phyloP scores from a whole-genome alignment of 2,888 invertebrate species.

The Poecilus cupreus region DNA sequence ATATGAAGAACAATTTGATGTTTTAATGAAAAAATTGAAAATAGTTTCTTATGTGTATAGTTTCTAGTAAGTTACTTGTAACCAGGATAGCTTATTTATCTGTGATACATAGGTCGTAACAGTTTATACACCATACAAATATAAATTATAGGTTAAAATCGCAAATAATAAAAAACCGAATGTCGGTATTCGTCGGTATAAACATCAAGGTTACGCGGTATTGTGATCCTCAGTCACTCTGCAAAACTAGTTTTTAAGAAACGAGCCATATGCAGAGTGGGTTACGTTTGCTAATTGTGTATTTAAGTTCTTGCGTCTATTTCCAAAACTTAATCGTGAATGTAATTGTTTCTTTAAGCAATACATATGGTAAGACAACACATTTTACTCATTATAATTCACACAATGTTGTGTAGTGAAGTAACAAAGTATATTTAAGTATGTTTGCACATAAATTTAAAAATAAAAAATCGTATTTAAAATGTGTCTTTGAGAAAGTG shows the following conservation, averaged over 20 bases:
- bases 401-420: conserved; percentile 54
- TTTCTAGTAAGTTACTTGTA: conserved; percentile 26
- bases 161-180: conserved; percentile 42
- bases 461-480: conserved; percentile 55
- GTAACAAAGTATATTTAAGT: conserved; percentile 56
- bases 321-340: conserved; percentile 39
- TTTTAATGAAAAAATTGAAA: too few species aligned
- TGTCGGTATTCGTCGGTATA: conserved; percentile 42
- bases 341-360: conserved; percentile 52
- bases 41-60: too few species aligned
- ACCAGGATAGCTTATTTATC: conserved; percentile 56
- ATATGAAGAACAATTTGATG: too few species aligned
- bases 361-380: conserved; percentile 47
- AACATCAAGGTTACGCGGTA: conserved; percentile 59
- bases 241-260: conserved; percentile 47
- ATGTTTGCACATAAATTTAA: conserved; percentile 58
- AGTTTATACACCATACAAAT: conserved; percentile 58
- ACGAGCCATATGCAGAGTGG: conserved; percentile 49
- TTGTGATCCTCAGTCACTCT: conserved; percentile 64
- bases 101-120: conserved; percentile 59
- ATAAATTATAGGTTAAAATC: conserved; percentile 58
- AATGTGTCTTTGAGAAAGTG: conserved; percentile 60
- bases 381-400: conserved; percentile 52
- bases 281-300: conserved; percentile 42
- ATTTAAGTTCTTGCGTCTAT: conserved; percentile 47